These are phyloP conservation scores for Lithophane socia DNA, from an alignment of 2,888 invertebrate genomes.

Conservation along the genomic window DNA sequence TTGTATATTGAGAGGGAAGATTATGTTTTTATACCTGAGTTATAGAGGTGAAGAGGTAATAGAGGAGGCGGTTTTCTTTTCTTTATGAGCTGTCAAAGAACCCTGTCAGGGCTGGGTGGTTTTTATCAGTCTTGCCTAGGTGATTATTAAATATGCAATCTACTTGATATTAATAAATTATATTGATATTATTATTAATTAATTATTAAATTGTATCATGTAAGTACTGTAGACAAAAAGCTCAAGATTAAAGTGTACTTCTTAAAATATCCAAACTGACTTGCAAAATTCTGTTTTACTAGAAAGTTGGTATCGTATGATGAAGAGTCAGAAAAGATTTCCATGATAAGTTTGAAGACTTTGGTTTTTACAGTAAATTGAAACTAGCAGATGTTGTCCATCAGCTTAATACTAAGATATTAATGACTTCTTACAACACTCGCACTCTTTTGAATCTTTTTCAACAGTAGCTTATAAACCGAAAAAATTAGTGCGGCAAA, in stretches of 20 bases:
- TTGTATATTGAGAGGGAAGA: conserved; percentile 8
- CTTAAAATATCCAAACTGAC: background rate
- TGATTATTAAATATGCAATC: too few relatives aligned
- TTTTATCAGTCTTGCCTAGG: background rate
- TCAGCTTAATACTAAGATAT: background rate
- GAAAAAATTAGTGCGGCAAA: background rate
- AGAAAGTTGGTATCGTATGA: background rate
- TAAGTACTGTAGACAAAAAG: background rate
- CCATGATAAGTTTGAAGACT: background rate
- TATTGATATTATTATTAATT: too few relatives aligned
- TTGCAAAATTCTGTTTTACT: background rate
- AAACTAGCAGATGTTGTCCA: background rate
- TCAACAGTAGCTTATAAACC: background rate
- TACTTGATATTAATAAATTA: too few relatives aligned
- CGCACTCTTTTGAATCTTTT: background rate
- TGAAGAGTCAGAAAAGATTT: background rate
- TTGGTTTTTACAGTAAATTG: background rate
- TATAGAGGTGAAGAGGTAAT: conserved; percentile 5
- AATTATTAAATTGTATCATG: background rate
- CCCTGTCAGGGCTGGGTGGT: too few relatives aligned
- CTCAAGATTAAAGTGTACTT: background rate
- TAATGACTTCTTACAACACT: background rate
- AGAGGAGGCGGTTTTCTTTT: background rate
- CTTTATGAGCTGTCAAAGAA: conserved; percentile 5
- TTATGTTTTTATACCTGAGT: conserved; percentile 45